Evolutionary conservation across 2,888 invertebrate genomes (phyloP).

Genomic region (Drosophila rubida): DNA sequence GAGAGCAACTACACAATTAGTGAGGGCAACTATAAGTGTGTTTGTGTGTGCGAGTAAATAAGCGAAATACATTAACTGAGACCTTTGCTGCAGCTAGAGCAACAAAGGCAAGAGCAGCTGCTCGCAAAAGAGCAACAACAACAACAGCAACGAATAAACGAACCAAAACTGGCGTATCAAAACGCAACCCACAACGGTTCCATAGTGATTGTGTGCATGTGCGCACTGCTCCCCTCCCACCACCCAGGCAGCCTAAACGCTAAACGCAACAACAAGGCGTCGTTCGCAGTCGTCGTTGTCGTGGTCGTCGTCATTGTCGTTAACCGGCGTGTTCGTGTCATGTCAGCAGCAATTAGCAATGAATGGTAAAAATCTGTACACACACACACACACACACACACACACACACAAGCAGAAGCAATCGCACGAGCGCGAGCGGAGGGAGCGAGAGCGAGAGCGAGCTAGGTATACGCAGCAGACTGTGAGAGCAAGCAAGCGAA

Average conservation of each 20-base stretch:
- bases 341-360: constrained; percentile 77
- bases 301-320: constrained; percentile 4
- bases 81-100: constrained; percentile 35
- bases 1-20: constrained; percentile 59
- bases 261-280: constrained; percentile 51
- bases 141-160: constrained; percentile 53
- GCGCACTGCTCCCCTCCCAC: constrained; percentile 11
- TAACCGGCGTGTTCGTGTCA: constrained; percentile 52
- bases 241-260: constrained; percentile 14
- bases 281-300: constrained; percentile 21
- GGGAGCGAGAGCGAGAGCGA: constrained; percentile 22
- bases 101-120: constrained; percentile 48
- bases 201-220: constrained; percentile 21
- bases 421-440: neutral
- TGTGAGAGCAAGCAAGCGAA: constrained; percentile 28
- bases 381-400: constrained; percentile 40
- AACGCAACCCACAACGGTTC: constrained; percentile 72
- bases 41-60: constrained; percentile 41
- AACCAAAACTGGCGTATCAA: constrained; percentile 73
- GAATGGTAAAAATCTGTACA: constrained; percentile 67
- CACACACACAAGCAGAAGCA: constrained; percentile 25
- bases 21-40: constrained; percentile 47
- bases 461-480: constrained; percentile 18
- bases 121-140: constrained; percentile 61
- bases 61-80: constrained; percentile 54